These are phyloP conservation scores for Serripes groenlandicus DNA, from an alignment of 2,888 invertebrate species.

Conservation along the genomic window DNA sequence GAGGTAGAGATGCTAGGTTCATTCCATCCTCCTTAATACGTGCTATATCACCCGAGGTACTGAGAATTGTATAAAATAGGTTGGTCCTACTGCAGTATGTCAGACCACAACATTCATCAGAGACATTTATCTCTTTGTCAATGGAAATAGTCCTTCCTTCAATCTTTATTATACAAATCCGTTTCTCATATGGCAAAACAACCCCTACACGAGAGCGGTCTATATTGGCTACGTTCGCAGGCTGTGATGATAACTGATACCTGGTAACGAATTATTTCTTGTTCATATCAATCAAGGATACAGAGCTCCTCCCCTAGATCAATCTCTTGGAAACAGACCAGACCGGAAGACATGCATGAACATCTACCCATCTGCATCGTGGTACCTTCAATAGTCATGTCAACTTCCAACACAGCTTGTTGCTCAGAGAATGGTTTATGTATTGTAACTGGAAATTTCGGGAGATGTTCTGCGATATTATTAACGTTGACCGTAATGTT, in stretches of 20 bases:
- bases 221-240: too few relatives aligned
- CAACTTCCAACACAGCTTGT: neutral
- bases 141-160: neutral
- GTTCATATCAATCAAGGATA: too few relatives aligned
- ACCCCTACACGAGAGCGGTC: neutral
- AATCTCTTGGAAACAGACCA: neutral
- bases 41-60: neutral
- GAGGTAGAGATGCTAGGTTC: neutral
- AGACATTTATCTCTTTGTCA: neutral
- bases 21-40: neutral
- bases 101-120: neutral
- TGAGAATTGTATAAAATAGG: neutral
- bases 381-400: neutral
- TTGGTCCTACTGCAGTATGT: neutral
- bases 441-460: neutral
- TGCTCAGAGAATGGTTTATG: neutral
- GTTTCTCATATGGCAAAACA: neutral
- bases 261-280: too few relatives aligned
- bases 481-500: neutral
- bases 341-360: neutral
- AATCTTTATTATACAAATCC: neutral
- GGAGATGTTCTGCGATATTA: too few relatives aligned
- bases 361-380: too few relatives aligned
- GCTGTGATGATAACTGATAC: too few relatives aligned
- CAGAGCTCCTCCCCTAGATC: too few relatives aligned